Evolutionary conservation across 1,140 invertebrate species (phyloP).

Genomic region (Meloidogyne floridensis): DNA sequence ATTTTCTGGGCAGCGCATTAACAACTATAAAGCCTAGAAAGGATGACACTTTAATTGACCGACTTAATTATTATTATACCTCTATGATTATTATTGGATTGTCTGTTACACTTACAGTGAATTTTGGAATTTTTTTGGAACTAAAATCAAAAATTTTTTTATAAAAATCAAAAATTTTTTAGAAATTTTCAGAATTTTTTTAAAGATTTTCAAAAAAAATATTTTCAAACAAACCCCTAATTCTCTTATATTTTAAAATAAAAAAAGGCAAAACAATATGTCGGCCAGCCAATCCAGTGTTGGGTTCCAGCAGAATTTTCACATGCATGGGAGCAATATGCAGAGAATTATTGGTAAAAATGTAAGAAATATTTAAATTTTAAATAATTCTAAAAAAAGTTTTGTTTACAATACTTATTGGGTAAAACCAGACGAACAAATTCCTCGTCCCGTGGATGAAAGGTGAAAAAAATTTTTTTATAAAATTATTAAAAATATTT

Average conservation of each 20-base stretch:
- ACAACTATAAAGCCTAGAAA: constrained; percentile 60
- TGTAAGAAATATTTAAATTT: background rate
- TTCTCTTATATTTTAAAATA: background rate
- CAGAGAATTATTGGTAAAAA: constrained; percentile 63
- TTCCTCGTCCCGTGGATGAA: constrained; percentile 50
- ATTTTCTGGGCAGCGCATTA: constrained; percentile 49
- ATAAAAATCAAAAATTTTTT: background rate
- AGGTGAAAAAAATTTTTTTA: constrained; percentile 32
- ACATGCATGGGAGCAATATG: constrained; percentile 65
- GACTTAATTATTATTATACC: constrained; percentile 70
- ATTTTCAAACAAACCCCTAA: background rate
- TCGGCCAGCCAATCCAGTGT: constrained; percentile 63
- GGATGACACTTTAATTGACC: constrained; percentile 69
- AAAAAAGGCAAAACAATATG: constrained; percentile 58
- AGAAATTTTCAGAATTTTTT: constrained; percentile 4
- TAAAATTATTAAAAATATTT: background rate
- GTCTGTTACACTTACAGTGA: constrained; percentile 59
- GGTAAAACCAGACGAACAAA: constrained; percentile 54
- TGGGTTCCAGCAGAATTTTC: constrained; percentile 66
- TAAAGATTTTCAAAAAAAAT: background rate
- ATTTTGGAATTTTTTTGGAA: background rate
- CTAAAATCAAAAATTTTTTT: no score
- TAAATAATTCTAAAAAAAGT: constrained; percentile 36
- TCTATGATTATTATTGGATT: constrained; percentile 69
- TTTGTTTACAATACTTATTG: constrained; percentile 66